Evolutionary conservation across 2,888 invertebrate species (phyloP), one percentile per base, ranked within the genome.

Genomic region (Macaria liturata): DNA sequence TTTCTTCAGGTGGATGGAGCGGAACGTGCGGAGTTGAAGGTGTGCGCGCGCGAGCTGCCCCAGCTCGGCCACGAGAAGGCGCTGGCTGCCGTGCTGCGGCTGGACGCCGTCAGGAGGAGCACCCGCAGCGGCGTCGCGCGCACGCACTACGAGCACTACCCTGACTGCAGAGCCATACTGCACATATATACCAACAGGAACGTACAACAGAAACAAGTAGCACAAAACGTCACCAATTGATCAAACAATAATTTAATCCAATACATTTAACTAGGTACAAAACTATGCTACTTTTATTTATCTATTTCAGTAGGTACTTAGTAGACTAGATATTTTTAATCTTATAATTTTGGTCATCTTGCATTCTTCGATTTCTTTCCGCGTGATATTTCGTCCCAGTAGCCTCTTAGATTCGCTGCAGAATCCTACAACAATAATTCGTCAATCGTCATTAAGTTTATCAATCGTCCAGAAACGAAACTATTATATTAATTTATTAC

Each of bases 141-240:
- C 66, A 83, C 84, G 0, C 84, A 84, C 63, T 91, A 80, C 65
- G 86, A 90, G 62, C 67, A 84, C 39, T 91, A 84, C 69, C 89
- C 89, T 3, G 81, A 84, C 48, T 89, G 89, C 70, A 80, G 90
- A 51, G 92, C 90, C 3, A 84, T 89, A 66, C 71, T 92, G 49
- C 71, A 89, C 66, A 84, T 92, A 71, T 83, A 70, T 63, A 87
- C 89, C 30, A 81, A 83, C 47, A 78, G 49, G 37, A 62, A 49
- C 53, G 45, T 58, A 5, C 61, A 57, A 32, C 54, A 59, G 48
- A 59, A 55, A 61, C 54, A 62, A 49, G 58, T 61, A 54, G 49
- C 46, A 49, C 56, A 66, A 61, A 60, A 43, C 39, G 32, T 57
- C 59, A 61, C 49, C 43, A 44, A 45, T 37, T 42, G n/a, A 42